phyloP scores from a whole-genome alignment of 2,797 vertebrate genomes.

The Trichosurus vulpecula region DNA sequence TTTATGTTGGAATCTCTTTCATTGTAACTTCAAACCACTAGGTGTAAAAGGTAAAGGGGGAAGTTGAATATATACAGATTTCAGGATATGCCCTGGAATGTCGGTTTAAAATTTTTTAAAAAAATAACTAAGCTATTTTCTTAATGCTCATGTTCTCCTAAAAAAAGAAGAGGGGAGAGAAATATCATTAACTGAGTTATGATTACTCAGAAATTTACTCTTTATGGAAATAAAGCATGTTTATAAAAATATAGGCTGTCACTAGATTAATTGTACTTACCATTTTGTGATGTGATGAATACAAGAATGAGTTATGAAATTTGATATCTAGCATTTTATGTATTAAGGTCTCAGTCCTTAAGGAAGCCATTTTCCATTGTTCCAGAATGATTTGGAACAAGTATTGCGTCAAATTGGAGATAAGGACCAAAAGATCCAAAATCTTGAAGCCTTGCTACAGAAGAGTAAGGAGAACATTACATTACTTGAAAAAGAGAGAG shows the following conservation, averaged over 20 bases:
- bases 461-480: slow-evolving; percentile 96
- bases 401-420: slow-evolving; percentile 98
- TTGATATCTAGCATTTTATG: slow-evolving; percentile 57
- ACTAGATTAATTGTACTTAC: slow-evolving; percentile 48
- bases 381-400: slow-evolving; percentile 97
- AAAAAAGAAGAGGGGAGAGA: not conserved
- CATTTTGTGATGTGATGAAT: slow-evolving; percentile 46
- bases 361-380: slow-evolving; percentile 64
- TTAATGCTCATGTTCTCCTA: not conserved
- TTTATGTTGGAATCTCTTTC: not conserved
- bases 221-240: not conserved
- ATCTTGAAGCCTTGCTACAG: slow-evolving; percentile 97
- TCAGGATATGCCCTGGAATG: slow-evolving; percentile 7
- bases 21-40: not conserved
- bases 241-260: slow-evolving; percentile 40
- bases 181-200: not conserved
- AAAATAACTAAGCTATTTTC: not conserved
- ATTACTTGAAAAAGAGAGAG: slow-evolving; percentile 95
- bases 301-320: slow-evolving; percentile 40
- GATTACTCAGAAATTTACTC: not conserved
- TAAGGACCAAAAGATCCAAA: slow-evolving; percentile 99
- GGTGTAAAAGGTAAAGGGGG: slow-evolving; percentile 43
- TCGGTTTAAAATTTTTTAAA: slow-evolving; percentile 25
- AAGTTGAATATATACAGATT: slow-evolving; percentile 44
- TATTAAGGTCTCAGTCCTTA: slow-evolving; percentile 67